Evolutionary conservation across 2,888 invertebrate genomes (phyloP), one percentile per base, ranked within the genome.

Genomic region (Eugnorisma glareosa): DNA sequence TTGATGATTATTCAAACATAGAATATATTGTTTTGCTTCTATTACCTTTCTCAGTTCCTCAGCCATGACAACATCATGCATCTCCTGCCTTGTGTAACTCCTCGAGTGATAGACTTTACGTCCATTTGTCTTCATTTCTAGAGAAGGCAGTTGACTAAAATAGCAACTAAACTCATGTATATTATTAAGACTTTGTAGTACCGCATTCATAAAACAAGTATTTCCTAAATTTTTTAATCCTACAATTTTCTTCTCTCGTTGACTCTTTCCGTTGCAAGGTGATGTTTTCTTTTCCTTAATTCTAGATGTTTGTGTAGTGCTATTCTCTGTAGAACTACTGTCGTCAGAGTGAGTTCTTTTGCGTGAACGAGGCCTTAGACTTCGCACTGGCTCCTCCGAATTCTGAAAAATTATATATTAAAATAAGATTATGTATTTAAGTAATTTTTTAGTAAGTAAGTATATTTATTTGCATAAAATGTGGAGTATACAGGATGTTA

Each of bases 121-220:
- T 1, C 97, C 97, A 48, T 97, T 97, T 10, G 95, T 96, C 84
- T 97, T 97, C 86, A 95, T 93, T 90, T 98, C 98, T 84, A 98
- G 93, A 6, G 98, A 97, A 21, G 98, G 98, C 92, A 98, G 95
- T 92, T 98, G 97, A 92, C 98, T 98, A 89, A 98, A 98, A 93
- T 98, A 98, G 89, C 97, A 98, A 94, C 98, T 98, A 93, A 98
- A 98, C 91, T 98, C 98, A 93, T 98, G 98, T 91, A 98, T 98
- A 94, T 98, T 98, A 92, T 98, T 98, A 95, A 98, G 97, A 88
- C 98, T 98, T 93, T 98, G 98, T 79, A 98, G 95, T 79, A 98
- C 98, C 35, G 98, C 98, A 94, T 98, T 98, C 98, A 98, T 98
- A 92, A 98, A 98, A 94, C 98, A 98, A 71, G 98, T 98, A 93